A percentile compares a stretch with the other conserved stretches of the same genome.
Evolutionary conservation across 1,140 invertebrate species (phyloP).

Genomic region (Nomia melanderi): DNA sequence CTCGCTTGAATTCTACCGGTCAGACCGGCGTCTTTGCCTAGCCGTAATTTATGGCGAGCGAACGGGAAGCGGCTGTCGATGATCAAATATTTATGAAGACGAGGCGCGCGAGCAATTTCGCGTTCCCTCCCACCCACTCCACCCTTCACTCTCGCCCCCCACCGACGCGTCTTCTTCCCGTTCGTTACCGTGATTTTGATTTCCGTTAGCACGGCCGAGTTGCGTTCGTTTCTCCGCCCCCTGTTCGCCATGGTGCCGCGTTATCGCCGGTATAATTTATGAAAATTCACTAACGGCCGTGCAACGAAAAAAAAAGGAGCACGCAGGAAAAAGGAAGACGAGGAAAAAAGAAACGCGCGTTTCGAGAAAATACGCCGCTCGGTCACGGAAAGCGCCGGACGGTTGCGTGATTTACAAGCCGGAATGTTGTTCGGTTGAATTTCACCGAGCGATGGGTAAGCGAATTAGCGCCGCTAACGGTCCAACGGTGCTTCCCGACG

Average conservation of each 20-base stretch:
- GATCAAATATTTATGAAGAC: neutral
- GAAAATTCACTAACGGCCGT: constrained; percentile 23
- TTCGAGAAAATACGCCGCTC: constrained; percentile 33
- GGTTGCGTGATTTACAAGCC: constrained; percentile 44
- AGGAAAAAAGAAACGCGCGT: constrained; percentile 16
- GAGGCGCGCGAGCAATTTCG: neutral
- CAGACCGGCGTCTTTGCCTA: neutral
- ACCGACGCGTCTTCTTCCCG: neutral
- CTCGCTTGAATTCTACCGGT: constrained; percentile 16
- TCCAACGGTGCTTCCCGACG: constrained; percentile 33
- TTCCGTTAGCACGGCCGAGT: neutral
- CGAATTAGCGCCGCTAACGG: constrained; percentile 54
- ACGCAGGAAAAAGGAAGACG: no score
- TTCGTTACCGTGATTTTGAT: neutral
- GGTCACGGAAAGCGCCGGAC: constrained; percentile 32
- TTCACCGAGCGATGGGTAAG: constrained; percentile 48
- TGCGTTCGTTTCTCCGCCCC: neutral
- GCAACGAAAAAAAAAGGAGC: neutral
- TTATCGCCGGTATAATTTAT: constrained; percentile 35
- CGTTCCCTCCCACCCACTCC: no score
- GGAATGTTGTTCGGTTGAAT: constrained; percentile 52
- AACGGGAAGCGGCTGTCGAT: neutral
- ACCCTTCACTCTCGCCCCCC: neutral
- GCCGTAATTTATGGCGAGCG: neutral
- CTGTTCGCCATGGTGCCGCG: neutral